Evolutionary conservation across 2,888 invertebrate genomes (phyloP), one percentile per base, ranked within the genome.

Genomic region (Campoletis raptor): DNA sequence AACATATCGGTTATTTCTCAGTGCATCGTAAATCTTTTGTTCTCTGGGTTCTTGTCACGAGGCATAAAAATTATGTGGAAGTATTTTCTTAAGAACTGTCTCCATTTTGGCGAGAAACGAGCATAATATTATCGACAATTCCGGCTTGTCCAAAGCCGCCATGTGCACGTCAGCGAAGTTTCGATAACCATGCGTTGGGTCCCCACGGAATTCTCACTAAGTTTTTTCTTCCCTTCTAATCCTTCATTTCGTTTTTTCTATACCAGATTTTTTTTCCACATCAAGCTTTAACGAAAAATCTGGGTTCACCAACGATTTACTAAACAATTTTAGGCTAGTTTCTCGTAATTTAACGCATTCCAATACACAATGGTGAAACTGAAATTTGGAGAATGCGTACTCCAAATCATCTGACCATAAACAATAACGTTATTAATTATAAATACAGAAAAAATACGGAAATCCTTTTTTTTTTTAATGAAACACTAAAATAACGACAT

Each of bases 151-250:
- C 6, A 4, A 21, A 52, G 89, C 90, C 89, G 91, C 91, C 91
- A 91, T 91, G 90, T 89, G 90, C 88, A 87, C 85, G 85, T 90
- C 89, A 89, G 52, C 73, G 54, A 21, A 73, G 21, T 52, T 24
- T 48, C 30, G 37, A 15, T 30, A 0, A 70, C 30, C 30, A 61
- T 30, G 61, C 61, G 61, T 30, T 61, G 1, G 30, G 12, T 30
- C 30, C 2, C 30, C 24, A 57, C 9, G 15, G 10, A 67, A 37
- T 54, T n/a, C 52, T 52, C 37, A 37, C 73, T 36, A 18, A 8
- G 40, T 67, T 45, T 45, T 42, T 24, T 37, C 8, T 48, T 48
- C 48, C 48, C 18, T n/a, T 6, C 30, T 21, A 30, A 57, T 57
- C 24, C 10, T 24, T 1, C 30, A 15, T 6, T 61, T 15, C 12